Conservation (phyloP, 2,888 invertebrate species). For the Petrophora chlorosata region DNA sequence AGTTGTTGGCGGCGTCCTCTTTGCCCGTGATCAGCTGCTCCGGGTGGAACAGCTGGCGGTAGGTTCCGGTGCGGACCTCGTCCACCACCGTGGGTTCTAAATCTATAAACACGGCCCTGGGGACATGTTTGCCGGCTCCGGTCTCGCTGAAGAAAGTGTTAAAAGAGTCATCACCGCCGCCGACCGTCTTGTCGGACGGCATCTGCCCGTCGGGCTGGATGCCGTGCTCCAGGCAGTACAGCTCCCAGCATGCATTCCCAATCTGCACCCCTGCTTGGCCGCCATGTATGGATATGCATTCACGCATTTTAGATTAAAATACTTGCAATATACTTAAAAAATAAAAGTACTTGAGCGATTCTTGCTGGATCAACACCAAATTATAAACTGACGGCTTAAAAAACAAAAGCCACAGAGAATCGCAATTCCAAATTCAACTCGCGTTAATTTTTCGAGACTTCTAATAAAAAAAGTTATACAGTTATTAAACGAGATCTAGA, state of each 20-base stretch:
- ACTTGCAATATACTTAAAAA: slow-evolving; percentile 60
- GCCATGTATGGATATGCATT: slow-evolving; percentile 77
- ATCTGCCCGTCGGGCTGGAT: slow-evolving; percentile 94
- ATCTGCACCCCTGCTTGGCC: slow-evolving; percentile 90
- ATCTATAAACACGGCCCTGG: slow-evolving; percentile 96
- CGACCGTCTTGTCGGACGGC: slow-evolving; percentile 91
- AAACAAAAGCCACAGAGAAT: slow-evolving; percentile 15
- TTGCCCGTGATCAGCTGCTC: slow-evolving; percentile 98
- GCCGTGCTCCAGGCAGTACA: slow-evolving; percentile 92
- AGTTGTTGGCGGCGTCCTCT: slow-evolving; percentile 98
- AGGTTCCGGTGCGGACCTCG: slow-evolving; percentile 96
- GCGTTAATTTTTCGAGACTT: background rate
- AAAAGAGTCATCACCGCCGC: slow-evolving; percentile 96
- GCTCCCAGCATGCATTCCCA: slow-evolving; percentile 94
- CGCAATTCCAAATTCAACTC: slow-evolving; percentile 11
- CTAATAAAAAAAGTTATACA: too few species aligned
- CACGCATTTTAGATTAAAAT: slow-evolving; percentile 63
- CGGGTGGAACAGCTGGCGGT: slow-evolving; percentile 97
- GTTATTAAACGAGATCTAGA: too few species aligned
- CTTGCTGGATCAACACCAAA: slow-evolving; percentile 45
- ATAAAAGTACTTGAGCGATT: slow-evolving; percentile 41
- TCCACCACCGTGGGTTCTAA: slow-evolving; percentile 98
- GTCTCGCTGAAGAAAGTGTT: slow-evolving; percentile 97
- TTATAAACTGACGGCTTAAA: slow-evolving; percentile 38
- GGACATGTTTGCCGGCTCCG: slow-evolving; percentile 97